Conservation (phyloP, 1,140 invertebrate species). For the Paracyclopina nana region DNA sequence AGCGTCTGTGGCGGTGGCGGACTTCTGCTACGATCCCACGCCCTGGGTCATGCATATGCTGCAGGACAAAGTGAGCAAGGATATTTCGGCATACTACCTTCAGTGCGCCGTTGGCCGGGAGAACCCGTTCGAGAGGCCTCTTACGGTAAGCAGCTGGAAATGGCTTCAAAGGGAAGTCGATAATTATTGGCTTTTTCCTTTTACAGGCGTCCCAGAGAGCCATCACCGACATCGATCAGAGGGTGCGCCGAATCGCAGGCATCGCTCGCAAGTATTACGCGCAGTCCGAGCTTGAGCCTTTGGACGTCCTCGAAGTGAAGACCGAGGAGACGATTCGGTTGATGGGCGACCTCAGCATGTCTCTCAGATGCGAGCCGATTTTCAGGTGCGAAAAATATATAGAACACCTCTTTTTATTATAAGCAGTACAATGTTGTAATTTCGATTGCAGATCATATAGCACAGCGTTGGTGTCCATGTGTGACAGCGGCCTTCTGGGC, state of each 20-base stretch:
- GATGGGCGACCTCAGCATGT: slow-evolving; percentile 8
- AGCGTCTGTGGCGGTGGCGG: slow-evolving; percentile 7
- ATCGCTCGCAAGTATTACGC: slow-evolving; percentile 5
- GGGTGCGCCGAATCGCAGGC: neutral
- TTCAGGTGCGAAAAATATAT: slow-evolving; percentile 1
- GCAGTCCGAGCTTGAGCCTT: neutral
- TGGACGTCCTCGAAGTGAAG: neutral
- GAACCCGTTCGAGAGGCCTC: neutral
- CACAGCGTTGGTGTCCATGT: slow-evolving; percentile 2
- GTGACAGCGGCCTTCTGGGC: slow-evolving; percentile 31
- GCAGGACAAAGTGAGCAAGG: neutral
- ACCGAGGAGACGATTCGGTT: slow-evolving; percentile 1
- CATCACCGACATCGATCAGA: neutral
- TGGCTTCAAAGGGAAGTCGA: too few species aligned
- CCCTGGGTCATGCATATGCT: slow-evolving; percentile 1
- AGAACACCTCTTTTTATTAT: neutral
- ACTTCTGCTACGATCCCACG: slow-evolving; percentile 11
- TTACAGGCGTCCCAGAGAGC: slow-evolving; percentile 3
- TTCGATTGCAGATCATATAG: slow-evolving; percentile 3
- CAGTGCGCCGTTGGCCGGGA: neutral
- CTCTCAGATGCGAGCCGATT: slow-evolving; percentile 6
- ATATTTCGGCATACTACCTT: slow-evolving; percentile 10
- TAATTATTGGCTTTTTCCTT: neutral
- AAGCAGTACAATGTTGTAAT: neutral
- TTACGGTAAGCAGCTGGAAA: neutral